phyloP scores from a whole-genome alignment of 2,797 vertebrate species.

The Vireo griseus region DNA sequence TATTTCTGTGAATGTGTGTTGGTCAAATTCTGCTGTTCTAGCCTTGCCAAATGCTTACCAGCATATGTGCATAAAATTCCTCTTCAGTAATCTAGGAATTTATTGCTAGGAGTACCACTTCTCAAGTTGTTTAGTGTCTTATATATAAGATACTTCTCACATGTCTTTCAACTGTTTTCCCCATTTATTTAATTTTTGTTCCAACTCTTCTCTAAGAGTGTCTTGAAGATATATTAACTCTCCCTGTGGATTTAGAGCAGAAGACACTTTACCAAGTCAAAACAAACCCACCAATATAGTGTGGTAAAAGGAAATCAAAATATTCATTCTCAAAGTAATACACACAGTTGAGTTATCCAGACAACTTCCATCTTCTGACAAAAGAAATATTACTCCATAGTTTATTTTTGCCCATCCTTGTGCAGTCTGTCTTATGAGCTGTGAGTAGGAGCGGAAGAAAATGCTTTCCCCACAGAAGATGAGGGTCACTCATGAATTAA shows the following conservation, averaged over 20 bases:
- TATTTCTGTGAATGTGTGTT: not conserved
- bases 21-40: not conserved
- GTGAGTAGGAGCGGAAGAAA: not conserved
- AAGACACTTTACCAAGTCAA: not conserved
- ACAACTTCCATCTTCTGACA: not conserved
- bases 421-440: not conserved
- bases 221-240: not conserved
- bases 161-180: not conserved
- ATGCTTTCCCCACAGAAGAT: not conserved
- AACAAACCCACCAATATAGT: not conserved
- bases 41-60: not conserved
- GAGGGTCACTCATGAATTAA: not conserved
- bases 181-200: not conserved
- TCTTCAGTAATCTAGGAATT: not conserved
- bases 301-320: not conserved
- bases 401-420: not conserved
- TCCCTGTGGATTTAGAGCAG: not conserved
- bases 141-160: not conserved
- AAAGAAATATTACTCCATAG: not conserved
- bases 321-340: not conserved
- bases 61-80: not conserved
- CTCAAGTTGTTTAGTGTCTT: not conserved
- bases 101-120: not conserved
- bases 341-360: not conserved
- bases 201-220: not conserved